Conservation (phyloP, 2,113 vertebrate genomes). For the Zosterops borbonicus region DNA sequence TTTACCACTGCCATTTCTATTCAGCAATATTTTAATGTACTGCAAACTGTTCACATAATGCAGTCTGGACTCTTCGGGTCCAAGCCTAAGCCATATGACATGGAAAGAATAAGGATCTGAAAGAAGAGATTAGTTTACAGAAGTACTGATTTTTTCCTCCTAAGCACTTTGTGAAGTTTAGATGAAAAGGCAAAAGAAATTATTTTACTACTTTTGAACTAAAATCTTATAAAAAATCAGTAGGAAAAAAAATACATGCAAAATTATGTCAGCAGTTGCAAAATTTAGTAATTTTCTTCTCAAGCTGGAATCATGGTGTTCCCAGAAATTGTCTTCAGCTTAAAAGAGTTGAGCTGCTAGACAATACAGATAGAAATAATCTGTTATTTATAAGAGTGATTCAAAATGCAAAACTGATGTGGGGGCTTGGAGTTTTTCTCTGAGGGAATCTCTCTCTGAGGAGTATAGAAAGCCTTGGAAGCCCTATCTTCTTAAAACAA, state of each 20-base stretch:
- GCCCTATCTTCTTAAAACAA: neutral
- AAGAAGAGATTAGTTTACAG: neutral
- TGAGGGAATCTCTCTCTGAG: neutral
- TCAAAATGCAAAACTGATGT: neutral
- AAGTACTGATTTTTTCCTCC: neutral
- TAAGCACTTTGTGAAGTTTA: neutral
- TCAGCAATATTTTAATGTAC: neutral
- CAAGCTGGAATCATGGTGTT: neutral
- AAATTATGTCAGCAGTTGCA: neutral
- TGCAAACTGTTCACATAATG: neutral
- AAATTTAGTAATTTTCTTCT: neutral
- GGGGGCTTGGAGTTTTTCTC: neutral
- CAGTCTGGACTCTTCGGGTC: neutral
- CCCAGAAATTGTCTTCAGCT: neutral
- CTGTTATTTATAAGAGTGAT: neutral
- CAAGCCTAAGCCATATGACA: neutral
- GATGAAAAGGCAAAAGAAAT: neutral
- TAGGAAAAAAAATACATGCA: neutral
- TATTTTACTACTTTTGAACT: neutral
- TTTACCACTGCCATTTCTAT: neutral
- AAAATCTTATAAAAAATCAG: accelerated
- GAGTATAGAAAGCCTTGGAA: neutral
- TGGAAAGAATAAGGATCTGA: neutral
- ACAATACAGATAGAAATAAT: neutral
- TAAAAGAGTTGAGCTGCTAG: neutral